Conservation (phyloP, 1,140 invertebrate genomes). For the Lerema accius region DNA sequence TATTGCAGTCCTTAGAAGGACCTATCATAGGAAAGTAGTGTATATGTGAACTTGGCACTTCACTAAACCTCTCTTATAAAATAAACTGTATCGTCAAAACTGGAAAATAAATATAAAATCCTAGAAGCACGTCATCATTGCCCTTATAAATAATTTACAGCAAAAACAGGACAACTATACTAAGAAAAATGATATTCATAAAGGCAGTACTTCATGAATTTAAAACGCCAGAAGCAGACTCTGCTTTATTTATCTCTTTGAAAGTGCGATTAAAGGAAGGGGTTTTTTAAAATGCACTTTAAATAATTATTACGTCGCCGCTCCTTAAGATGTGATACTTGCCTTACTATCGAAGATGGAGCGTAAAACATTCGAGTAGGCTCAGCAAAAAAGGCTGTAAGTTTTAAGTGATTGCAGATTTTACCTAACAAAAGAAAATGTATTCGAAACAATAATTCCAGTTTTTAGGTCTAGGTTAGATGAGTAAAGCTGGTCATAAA, state of each 20-base stretch:
- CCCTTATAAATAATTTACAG: slow-evolving; percentile 15
- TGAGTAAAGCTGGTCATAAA: too few species aligned
- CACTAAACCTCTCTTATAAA: too few species aligned
- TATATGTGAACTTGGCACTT: too few species aligned
- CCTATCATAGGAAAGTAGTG: too few species aligned
- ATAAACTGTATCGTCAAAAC: not conserved
- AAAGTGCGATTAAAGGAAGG: slow-evolving; percentile 22
- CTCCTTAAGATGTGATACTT: slow-evolving; percentile 10
- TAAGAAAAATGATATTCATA: slow-evolving; percentile 28
- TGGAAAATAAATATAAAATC: not conserved
- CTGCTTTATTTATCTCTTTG: slow-evolving; percentile 27
- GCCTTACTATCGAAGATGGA: not conserved
- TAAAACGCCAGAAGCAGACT: slow-evolving; percentile 24
- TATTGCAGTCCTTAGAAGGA: too few species aligned
- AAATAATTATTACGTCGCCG: slow-evolving; percentile 19
- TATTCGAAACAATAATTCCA: too few species aligned
- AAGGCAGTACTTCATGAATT: slow-evolving; percentile 24
- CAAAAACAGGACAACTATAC: slow-evolving; percentile 12
- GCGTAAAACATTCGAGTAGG: too few species aligned
- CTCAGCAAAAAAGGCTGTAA: too few species aligned
- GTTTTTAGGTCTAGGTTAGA: too few species aligned
- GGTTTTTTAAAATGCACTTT: slow-evolving; percentile 27
- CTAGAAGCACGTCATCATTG: not conserved
- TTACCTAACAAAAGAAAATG: too few species aligned
- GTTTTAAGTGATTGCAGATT: too few species aligned